Base-by-base conservation (phyloP, 2,113 vertebrate species). In the Burhinus bistriatus region DNA sequence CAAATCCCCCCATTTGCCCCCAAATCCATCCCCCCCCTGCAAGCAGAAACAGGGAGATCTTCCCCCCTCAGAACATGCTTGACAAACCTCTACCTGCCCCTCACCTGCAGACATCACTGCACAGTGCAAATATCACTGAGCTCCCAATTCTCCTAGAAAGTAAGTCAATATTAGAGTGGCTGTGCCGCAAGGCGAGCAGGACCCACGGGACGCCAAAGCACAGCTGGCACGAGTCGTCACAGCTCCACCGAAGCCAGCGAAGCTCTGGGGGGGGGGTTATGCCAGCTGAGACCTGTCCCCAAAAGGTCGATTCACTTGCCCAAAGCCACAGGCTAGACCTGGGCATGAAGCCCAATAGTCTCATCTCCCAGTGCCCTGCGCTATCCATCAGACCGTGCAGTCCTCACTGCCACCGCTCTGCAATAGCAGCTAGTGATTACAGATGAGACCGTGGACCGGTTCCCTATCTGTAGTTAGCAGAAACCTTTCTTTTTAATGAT, bases 401-500 rank as follows among this genome's bases (percentile, higher is more conserved):
- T 73, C 58, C 83, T 80, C 58, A 3, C 58, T 27, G 34, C 89
- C 81, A 69, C 66, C 1, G 4, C 44, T 80, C 84, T 78, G 79
- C 82, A 80, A 77, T 9, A 83, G 89, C 66, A 81, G 81, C 29
- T 22, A 44, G 27, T 70, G 87, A 94, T 92, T 94, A 92, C 92
- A 95, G 77, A 89, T 89, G 89, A 94, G 87, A 69, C 82, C 84
- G 12, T 12, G 68, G 87, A 59, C 84, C 25, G 55, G 51, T 47
- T 95, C 62, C 87, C 87, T 93, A 78, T 86, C 94, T 93, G 77
- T 22, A 92, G 65, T 66, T 73, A 95, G 87, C 71, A 95, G 92
- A 95, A 96, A 87, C 69, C 71, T 95, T 85, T 85, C 69, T 79
- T 95, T 93, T 85, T 89, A 94, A 89, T 94, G 78, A 91, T 40